Conservation (phyloP, 2,888 invertebrate species). For the Drosophila tanythrix region DNA sequence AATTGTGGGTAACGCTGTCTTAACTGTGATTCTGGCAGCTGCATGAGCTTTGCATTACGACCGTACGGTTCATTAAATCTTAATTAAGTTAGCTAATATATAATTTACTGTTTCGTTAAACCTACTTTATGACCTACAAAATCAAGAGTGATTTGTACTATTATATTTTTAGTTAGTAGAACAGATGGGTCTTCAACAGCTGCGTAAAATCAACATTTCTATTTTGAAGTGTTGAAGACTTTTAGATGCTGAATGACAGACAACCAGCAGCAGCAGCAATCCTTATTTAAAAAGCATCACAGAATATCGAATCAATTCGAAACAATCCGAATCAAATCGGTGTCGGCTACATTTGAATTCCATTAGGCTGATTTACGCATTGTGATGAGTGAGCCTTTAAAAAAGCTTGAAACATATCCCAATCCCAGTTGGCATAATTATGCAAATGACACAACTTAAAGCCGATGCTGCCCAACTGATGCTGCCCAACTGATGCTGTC, state of each 20-base stretch:
- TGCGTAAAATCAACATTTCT: not conserved
- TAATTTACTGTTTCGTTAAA: not conserved
- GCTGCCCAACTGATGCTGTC: not conserved
- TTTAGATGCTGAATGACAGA: not conserved
- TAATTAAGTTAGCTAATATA: slow-evolving; percentile 1
- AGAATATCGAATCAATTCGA: slow-evolving; percentile 1
- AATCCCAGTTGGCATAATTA: slow-evolving; percentile 44
- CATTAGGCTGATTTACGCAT: slow-evolving; percentile 52
- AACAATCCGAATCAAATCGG: slow-evolving; percentile 7
- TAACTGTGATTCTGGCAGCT: slow-evolving; percentile 35
- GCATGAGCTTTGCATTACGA: slow-evolving; percentile 30
- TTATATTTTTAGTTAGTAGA: not conserved
- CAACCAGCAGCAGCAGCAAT: not conserved
- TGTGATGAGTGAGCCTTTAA: slow-evolving; percentile 17
- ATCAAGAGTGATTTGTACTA: not conserved
- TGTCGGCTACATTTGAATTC: slow-evolving; percentile 43
- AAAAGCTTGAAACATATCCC: slow-evolving; percentile 14
- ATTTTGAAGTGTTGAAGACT: not conserved
- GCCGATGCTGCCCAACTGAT: not conserved
- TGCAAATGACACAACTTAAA: slow-evolving; percentile 53
- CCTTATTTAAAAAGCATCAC: not conserved
- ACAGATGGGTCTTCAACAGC: not conserved
- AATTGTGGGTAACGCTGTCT: slow-evolving; percentile 60
- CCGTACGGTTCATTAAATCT: not conserved
- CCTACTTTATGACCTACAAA: not conserved